A percentile compares a stretch with the other conserved stretches of the same genome.
Evolutionary conservation across 2,888 invertebrate species (phyloP).

Genomic region (Spodoptera littoralis): DNA sequence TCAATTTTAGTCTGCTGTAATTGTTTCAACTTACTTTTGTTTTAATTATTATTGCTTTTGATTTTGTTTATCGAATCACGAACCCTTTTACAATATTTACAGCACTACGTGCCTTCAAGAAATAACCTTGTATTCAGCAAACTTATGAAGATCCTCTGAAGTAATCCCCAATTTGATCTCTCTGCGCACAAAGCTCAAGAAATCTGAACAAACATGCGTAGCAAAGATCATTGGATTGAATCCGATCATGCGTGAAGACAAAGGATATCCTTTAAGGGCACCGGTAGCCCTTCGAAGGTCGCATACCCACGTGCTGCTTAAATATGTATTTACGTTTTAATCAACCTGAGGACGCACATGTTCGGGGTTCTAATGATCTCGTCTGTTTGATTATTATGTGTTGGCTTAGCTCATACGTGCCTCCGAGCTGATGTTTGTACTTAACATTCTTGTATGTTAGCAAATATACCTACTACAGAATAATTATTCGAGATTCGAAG

Average conservation of each 20-base stretch:
- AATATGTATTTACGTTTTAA: slow-evolving; percentile 62
- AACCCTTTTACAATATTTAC: too few species aligned
- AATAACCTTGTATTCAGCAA: too few species aligned
- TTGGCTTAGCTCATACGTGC: slow-evolving; percentile 34
- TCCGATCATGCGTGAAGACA: slow-evolving; percentile 59
- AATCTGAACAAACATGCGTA: slow-evolving; percentile 26
- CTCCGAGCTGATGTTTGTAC: slow-evolving; percentile 34
- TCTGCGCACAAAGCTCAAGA: slow-evolving; percentile 6
- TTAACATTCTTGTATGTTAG: slow-evolving; percentile 25
- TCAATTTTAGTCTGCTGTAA: too few species aligned
- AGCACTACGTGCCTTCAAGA: too few species aligned
- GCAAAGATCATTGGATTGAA: slow-evolving; percentile 29
- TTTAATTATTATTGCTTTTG: too few species aligned
- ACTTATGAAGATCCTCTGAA: too few species aligned
- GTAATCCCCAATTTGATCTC: neutral
- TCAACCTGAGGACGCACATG: slow-evolving; percentile 48
- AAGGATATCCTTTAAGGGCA: slow-evolving; percentile 51
- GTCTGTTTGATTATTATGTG: slow-evolving; percentile 50
- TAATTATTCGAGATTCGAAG: neutral
- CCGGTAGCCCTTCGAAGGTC: slow-evolving; percentile 70
- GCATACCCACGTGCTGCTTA: slow-evolving; percentile 53
- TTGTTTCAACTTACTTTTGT: too few species aligned
- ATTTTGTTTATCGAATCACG: too few species aligned
- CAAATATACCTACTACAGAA: slow-evolving; percentile 11
- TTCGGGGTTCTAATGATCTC: slow-evolving; percentile 55